These are phyloP conservation scores for Vipera latastei DNA, from an alignment of 2,797 vertebrate species.

Conservation along the genomic window DNA sequence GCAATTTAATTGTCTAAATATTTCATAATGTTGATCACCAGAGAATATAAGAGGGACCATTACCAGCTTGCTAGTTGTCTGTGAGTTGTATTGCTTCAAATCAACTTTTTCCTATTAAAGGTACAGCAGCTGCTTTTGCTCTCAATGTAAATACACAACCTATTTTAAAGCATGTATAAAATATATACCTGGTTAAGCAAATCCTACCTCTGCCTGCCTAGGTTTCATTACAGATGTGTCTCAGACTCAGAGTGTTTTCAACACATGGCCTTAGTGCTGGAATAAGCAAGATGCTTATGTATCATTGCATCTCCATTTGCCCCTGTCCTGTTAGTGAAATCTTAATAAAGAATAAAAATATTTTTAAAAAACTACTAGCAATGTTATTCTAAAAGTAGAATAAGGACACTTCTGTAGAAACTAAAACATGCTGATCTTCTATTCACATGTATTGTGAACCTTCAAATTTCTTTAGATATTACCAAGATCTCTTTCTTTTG, in stretches of 20 bases:
- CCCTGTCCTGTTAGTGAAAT: background rate
- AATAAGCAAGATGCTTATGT: background rate
- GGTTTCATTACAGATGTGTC: slow-evolving; percentile 1
- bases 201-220: slow-evolving; percentile 33
- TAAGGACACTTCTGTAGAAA: background rate
- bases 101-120: too few species aligned
- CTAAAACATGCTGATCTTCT: background rate
- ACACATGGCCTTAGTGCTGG: background rate
- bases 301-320: background rate
- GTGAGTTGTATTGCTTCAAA: background rate
- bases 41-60: background rate
- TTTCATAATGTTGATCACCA: background rate
- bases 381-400: background rate
- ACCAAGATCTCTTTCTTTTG: background rate
- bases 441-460: background rate
- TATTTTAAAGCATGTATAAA: slow-evolving; percentile 26
- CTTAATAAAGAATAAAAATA: background rate
- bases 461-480: background rate
- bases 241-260: background rate
- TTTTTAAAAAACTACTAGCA: background rate
- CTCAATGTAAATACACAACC: slow-evolving; percentile 7
- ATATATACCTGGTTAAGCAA: background rate
- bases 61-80: slow-evolving; percentile 2
- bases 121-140: slow-evolving; percentile 38
- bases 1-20: slow-evolving; percentile 2